Conservation (phyloP, 2,797 vertebrate species). For the Melanotaenia parkinsoni region DNA sequence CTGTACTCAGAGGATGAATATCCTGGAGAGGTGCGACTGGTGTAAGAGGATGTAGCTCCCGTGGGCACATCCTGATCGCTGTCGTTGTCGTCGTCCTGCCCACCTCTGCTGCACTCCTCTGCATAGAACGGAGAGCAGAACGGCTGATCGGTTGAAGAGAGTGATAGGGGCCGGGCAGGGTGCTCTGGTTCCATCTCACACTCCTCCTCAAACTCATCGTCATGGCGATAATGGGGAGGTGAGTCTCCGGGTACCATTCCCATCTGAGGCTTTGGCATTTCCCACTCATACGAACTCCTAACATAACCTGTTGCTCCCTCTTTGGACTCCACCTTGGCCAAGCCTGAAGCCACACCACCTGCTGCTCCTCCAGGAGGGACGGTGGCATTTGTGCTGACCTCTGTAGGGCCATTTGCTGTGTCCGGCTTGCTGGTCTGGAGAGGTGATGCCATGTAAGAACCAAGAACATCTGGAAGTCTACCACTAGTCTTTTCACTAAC, state of each 20-base stretch:
- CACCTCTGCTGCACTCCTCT: conserved; percentile 74
- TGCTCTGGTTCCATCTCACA: conserved; percentile 84
- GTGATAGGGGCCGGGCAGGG: conserved; percentile 86
- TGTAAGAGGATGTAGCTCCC: conserved; percentile 76
- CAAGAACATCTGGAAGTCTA: conserved; percentile 76
- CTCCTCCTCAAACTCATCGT: conserved; percentile 84
- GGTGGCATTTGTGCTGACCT: conserved; percentile 79
- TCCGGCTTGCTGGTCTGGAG: conserved; percentile 73
- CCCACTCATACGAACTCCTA: conserved; percentile 82
- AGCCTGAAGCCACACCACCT: conserved; percentile 40
- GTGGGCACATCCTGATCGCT: conserved; percentile 72
- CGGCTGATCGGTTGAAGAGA: conserved; percentile 85
- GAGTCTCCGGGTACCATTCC: conserved; percentile 81
- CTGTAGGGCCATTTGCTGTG: conserved; percentile 86
- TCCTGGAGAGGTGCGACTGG: conserved; percentile 78
- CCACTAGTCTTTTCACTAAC: conserved; percentile 50
- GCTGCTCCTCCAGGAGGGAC: conserved; percentile 52
- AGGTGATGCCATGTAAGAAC: conserved; percentile 75
- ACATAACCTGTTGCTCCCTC: conserved; percentile 69
- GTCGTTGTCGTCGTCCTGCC: conserved; percentile 65
- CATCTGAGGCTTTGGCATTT: conserved; percentile 77
- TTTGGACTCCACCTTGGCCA: conserved; percentile 68
- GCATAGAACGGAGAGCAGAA: conserved; percentile 78
- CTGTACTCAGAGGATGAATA: conserved; percentile 88
- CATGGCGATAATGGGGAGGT: conserved; percentile 82